Evolutionary conservation across 2,113 vertebrate genomes (phyloP).

Genomic region (Phyllostomus discolor): DNA sequence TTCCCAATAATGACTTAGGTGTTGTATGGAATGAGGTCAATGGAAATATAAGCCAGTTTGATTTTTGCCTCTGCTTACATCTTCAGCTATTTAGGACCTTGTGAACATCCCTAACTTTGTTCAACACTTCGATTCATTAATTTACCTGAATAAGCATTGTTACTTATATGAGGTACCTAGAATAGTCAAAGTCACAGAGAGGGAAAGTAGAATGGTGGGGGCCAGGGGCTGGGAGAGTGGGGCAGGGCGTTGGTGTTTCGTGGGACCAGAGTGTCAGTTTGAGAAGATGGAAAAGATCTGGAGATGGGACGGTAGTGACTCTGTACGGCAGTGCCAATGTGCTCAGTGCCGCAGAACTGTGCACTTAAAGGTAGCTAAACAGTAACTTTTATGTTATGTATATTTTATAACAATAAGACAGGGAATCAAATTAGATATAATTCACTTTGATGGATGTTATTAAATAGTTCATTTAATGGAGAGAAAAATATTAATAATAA

Average conservation of each 20-base stretch:
- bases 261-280: too few relatives aligned
- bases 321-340: rapidly evolving
- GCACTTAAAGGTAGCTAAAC: too few relatives aligned
- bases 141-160: too few relatives aligned
- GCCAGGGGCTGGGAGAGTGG: background rate
- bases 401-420: background rate
- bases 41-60: background rate
- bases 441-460: background rate
- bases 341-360: rapidly evolving
- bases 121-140: background rate
- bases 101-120: too few relatives aligned
- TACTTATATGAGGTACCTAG: background rate
- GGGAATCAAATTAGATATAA: background rate
- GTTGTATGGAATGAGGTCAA: rapidly evolving
- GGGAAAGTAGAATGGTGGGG: background rate
- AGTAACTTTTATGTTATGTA: too few relatives aligned
- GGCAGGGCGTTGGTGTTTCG: rapidly evolving
- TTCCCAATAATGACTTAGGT: too few relatives aligned
- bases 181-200: background rate
- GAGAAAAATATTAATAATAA: background rate
- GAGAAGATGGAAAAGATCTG: too few relatives aligned
- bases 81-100: background rate
- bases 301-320: rapidly evolving
- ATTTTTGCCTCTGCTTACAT: background rate
- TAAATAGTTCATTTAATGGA: background rate